Percentiles rank a stretch among this genome's conserved stretches.
Evolutionary conservation across 2,888 invertebrate species (phyloP).

Genomic region (Watsonalla cultraria): DNA sequence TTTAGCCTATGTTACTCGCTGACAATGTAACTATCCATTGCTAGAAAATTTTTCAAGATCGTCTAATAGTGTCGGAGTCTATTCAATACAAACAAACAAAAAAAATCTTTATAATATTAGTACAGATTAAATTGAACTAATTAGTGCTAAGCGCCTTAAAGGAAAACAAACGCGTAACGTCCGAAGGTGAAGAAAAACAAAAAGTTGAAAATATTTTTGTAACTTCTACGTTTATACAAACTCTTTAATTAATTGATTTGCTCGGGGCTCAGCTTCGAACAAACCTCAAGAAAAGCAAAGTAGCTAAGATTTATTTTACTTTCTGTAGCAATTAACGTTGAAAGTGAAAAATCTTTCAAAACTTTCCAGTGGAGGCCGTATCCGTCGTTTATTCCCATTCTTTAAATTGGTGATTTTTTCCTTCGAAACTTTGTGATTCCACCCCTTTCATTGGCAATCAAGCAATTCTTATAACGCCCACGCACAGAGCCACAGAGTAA

Average conservation of each 20-base stretch:
- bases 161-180: background rate
- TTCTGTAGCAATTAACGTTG: constrained; percentile 71
- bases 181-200: constrained; percentile 5
- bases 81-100: no score
- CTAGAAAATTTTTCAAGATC: no score
- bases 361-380: constrained; percentile 47
- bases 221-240: constrained; percentile 35
- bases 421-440: constrained; percentile 69
- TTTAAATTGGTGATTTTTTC: constrained; percentile 73
- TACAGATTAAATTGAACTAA: no score
- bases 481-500: constrained; percentile 36
- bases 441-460: constrained; percentile 72
- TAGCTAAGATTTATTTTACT: constrained; percentile 73
- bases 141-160: no score
- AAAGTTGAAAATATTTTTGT: constrained; percentile 12
- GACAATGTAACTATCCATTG: no score
- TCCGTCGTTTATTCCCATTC: constrained; percentile 64
- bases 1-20: no score
- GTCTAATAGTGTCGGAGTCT: no score
- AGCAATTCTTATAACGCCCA: constrained; percentile 51
- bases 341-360: constrained; percentile 75
- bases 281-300: constrained; percentile 63
- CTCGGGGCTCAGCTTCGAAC: constrained; percentile 49
- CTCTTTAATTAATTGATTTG: constrained; percentile 72
- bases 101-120: no score